These are phyloP conservation scores for Heliconius ethilla DNA, from an alignment of 2,888 invertebrate species.

Conservation along the genomic window DNA sequence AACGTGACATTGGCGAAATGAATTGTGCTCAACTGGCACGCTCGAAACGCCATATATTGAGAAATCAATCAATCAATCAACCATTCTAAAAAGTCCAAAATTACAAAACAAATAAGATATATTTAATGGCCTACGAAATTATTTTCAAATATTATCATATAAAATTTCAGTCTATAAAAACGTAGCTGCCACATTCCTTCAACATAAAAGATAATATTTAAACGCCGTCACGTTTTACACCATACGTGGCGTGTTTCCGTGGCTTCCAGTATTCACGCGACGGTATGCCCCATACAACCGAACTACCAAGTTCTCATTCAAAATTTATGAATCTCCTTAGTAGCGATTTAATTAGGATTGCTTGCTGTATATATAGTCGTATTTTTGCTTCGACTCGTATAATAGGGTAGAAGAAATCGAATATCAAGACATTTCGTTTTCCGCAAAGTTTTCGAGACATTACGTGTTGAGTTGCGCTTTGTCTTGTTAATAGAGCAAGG, in stretches of 20 bases:
- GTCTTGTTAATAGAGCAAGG: background rate
- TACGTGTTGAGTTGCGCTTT: background rate
- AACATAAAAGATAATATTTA: conserved; percentile 6
- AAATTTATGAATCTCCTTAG: background rate
- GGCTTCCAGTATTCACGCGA: conserved; percentile 60
- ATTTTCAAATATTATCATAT: background rate
- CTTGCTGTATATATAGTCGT: conserved; percentile 3
- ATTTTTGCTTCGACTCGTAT: background rate
- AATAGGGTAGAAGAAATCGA: too few species aligned
- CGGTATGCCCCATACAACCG: conserved; percentile 54
- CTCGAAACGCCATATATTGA: too few species aligned
- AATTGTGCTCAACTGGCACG: too few species aligned
- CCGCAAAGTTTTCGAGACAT: background rate
- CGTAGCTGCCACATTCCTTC: background rate
- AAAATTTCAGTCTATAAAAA: background rate
- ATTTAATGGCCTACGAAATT: background rate
- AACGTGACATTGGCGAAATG: too few species aligned
- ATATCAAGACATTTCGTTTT: too few species aligned
- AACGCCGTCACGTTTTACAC: conserved; percentile 46
- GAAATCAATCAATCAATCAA: too few species aligned
- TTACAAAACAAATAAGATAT: too few species aligned
- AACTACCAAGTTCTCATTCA: conserved; percentile 18
- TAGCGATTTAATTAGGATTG: background rate
- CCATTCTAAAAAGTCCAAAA: too few species aligned
- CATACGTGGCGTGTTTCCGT: conserved; percentile 52